Evolutionary conservation across 1,140 invertebrate genomes (phyloP).

Genomic region (Vanessa atalanta): DNA sequence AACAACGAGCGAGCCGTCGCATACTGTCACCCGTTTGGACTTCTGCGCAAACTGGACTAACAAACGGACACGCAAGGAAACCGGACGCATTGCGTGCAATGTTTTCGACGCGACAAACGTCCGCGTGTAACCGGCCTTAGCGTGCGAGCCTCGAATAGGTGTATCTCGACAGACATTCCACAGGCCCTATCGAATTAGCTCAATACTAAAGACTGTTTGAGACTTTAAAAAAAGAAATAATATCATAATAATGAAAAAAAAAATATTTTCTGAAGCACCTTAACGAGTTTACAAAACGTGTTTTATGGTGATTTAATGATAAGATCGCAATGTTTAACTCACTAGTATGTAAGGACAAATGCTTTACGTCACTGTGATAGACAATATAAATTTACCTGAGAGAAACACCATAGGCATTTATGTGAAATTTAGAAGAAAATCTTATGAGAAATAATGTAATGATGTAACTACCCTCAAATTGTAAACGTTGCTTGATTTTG

Average conservation of each 20-base stretch:
- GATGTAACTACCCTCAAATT: conserved; percentile 41
- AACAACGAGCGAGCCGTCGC: conserved; percentile 72
- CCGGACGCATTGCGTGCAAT: neutral
- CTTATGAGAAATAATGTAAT: conserved; percentile 59
- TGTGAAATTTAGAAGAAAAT: conserved; percentile 58
- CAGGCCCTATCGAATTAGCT: conserved; percentile 75
- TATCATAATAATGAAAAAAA: conserved; percentile 69
- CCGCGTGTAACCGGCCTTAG: conserved; percentile 42
- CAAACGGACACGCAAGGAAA: conserved; percentile 18
- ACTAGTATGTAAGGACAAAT: conserved; percentile 80
- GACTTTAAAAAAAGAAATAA: conserved; percentile 67
- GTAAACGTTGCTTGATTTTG: conserved; percentile 30
- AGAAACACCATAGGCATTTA: conserved; percentile 73
- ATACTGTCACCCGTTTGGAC: conserved; percentile 68
- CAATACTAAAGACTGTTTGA: conserved; percentile 78
- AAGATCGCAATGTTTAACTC: conserved; percentile 78
- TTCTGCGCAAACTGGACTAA: conserved; percentile 70
- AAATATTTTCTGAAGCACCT: conserved; percentile 79
- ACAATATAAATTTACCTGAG: conserved; percentile 75
- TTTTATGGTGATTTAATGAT: conserved; percentile 78
- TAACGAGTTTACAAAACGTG: conserved; percentile 73
- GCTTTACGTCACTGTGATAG: conserved; percentile 79
- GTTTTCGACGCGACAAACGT: conserved; percentile 24
- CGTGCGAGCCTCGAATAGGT: conserved; percentile 46
- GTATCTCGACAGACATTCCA: conserved; percentile 71